Evolutionary conservation across 2,113 vertebrate genomes (phyloP).

Genomic region (Noturus placidus): DNA sequence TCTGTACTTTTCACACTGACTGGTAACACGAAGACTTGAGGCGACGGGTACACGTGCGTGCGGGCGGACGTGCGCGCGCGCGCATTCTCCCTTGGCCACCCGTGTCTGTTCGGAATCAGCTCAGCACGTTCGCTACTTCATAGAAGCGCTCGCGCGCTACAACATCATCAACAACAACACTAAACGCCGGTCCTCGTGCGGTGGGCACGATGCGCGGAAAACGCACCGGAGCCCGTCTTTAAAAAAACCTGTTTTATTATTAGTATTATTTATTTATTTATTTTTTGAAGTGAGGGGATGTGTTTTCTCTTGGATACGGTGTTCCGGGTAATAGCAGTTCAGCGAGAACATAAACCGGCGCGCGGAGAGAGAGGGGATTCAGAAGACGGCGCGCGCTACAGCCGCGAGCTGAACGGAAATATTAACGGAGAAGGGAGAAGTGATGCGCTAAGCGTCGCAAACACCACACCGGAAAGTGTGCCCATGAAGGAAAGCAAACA

Average conservation of each 20-base stretch:
- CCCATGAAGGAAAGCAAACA: constrained; percentile 60
- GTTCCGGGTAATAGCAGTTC: constrained; percentile 58
- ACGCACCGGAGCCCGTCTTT: constrained; percentile 22
- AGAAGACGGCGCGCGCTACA: constrained; percentile 3
- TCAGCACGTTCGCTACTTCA: neutral
- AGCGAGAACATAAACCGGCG: constrained; percentile 41
- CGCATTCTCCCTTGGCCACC: neutral
- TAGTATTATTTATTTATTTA: too few species aligned
- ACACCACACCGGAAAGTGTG: constrained; percentile 35
- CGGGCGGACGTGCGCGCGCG: neutral
- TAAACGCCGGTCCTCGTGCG: neutral
- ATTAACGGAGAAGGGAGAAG: neutral
- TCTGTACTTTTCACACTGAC: neutral
- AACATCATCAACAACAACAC: neutral
- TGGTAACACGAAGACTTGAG: neutral
- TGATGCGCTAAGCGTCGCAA: neutral
- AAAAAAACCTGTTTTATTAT: too few species aligned
- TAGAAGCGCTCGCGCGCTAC: neutral
- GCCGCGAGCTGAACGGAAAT: neutral
- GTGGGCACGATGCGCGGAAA: constrained; percentile 44
- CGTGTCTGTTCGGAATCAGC: neutral
- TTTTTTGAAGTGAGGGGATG: constrained; percentile 36
- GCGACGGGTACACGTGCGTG: neutral
- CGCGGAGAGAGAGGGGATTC: neutral
- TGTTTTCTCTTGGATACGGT: constrained; percentile 53